phyloP scores from a whole-genome alignment of 2,888 invertebrate species.

The Lysandra coridon region DNA sequence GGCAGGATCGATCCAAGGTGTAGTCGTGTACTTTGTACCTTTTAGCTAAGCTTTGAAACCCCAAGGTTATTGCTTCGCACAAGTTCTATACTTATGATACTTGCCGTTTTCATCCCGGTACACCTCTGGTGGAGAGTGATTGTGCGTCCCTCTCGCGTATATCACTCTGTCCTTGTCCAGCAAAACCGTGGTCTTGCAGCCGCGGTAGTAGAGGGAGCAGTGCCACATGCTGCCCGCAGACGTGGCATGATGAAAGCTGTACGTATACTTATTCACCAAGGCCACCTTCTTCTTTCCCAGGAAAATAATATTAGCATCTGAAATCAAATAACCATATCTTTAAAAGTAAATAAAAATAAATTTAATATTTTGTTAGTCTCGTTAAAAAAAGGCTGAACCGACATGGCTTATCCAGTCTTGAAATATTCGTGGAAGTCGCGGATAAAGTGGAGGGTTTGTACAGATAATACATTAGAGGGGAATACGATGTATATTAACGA shows the following conservation, averaged over 20 bases:
- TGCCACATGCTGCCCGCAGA: conserved; percentile 43
- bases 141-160: conserved; percentile 39
- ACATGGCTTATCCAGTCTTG: no score
- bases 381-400: background rate
- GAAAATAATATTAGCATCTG: conserved; percentile 12
- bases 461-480: no score
- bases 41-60: background rate
- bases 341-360: background rate
- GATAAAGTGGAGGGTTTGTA: no score
- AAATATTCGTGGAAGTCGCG: no score
- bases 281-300: conserved; percentile 33
- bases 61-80: background rate
- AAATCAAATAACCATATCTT: background rate
- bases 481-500: no score
- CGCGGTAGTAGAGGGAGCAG: conserved; percentile 48
- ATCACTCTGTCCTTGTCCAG: conserved; percentile 37
- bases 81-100: conserved; percentile 35
- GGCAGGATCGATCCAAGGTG: no score
- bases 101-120: conserved; percentile 37
- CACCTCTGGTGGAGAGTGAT: conserved; percentile 40
- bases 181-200: conserved; percentile 43
- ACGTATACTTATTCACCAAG: conserved; percentile 43
- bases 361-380: background rate
- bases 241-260: conserved; percentile 44
- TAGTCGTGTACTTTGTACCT: background rate